A percentile compares a stretch with the other conserved stretches of the same genome.
Evolutionary conservation across 2,888 invertebrate species (phyloP).

Genomic region (Drosophila cyrtoloma): DNA sequence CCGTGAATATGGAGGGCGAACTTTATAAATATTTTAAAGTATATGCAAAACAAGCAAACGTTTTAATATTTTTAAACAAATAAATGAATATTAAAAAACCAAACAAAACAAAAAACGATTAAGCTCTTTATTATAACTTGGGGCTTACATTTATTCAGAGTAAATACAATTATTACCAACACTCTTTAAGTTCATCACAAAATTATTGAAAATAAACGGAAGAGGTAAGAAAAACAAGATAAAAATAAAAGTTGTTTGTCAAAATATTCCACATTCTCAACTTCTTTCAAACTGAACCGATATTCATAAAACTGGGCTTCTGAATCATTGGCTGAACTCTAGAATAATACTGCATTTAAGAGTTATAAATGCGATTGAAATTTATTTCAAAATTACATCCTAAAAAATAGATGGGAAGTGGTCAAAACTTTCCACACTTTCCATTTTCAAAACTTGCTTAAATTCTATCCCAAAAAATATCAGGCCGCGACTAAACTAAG

Average conservation of each 20-base stretch:
- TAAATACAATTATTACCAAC: too few species aligned
- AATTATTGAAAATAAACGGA: not conserved
- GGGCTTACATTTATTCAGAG: too few species aligned
- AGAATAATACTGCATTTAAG: too few species aligned
- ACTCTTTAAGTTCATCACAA: not conserved
- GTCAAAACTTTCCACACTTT: too few species aligned
- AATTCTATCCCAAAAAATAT: not conserved
- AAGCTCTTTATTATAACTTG: not conserved
- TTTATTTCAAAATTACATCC: not conserved
- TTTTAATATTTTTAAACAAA: conserved; percentile 55
- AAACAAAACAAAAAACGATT: not conserved
- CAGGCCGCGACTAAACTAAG: not conserved
- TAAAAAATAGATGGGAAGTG: not conserved
- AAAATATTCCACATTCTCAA: not conserved
- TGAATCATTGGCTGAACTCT: too few species aligned
- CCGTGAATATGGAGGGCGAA: conserved; percentile 46
- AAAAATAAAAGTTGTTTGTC: not conserved
- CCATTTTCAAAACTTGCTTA: not conserved
- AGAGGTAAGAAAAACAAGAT: not conserved
- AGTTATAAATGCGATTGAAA: not conserved
- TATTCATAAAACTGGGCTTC: too few species aligned
- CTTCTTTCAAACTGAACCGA: too few species aligned
- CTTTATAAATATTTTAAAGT: conserved; percentile 32
- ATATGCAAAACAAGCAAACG: conserved; percentile 23
- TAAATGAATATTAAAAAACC: conserved; percentile 25